A percentile compares a stretch with the other conserved stretches of the same genome.
phyloP scores from a whole-genome alignment of 2,888 invertebrate genomes.

The Sinopyrophorus schimmeli region DNA sequence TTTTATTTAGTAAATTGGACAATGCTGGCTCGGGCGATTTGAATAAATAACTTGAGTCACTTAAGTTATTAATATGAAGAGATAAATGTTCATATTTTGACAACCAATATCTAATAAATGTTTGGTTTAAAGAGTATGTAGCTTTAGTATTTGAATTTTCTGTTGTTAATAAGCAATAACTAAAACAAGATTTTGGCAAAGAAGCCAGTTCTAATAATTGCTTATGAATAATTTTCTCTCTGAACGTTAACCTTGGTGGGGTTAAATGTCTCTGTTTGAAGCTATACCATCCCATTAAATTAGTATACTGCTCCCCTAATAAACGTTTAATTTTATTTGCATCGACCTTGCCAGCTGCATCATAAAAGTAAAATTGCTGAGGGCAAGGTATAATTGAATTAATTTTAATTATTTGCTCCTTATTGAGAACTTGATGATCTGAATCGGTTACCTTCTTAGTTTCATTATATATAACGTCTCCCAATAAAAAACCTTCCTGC shows the following conservation, averaged over 20 bases:
- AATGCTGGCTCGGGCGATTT: conserved; percentile 46
- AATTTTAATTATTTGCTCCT: conserved; percentile 65
- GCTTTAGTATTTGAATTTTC: conserved; percentile 59
- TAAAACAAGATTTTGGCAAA: conserved; percentile 61
- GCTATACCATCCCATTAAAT: conserved; percentile 69
- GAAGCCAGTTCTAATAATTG: conserved; percentile 63
- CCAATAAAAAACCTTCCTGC: conserved; percentile 51
- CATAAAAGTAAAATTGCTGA: conserved; percentile 61
- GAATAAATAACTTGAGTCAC: conserved; percentile 48
- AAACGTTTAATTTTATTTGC: conserved; percentile 59
- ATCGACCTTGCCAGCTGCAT: conserved; percentile 62
- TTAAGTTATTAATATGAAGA: conserved; percentile 57
- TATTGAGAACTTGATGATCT: conserved; percentile 64
- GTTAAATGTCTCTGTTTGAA: conserved; percentile 61
- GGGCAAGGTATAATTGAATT: conserved; percentile 65
- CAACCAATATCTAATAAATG: conserved; percentile 63
- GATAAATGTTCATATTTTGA: conserved; percentile 60
- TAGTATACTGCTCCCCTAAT: conserved; percentile 58
- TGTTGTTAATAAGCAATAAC: conserved; percentile 64
- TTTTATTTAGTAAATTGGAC: conserved; percentile 42
- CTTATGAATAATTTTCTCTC: conserved; percentile 67
- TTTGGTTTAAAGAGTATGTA: conserved; percentile 66
- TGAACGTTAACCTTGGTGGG: conserved; percentile 61
- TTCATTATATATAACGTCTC: conserved; percentile 18
- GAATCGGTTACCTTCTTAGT: conserved; percentile 70